Evolutionary conservation across 92 coral and sea anemone genomes (phyloP).

Genomic region (Umimayanthus kanabou): DNA sequence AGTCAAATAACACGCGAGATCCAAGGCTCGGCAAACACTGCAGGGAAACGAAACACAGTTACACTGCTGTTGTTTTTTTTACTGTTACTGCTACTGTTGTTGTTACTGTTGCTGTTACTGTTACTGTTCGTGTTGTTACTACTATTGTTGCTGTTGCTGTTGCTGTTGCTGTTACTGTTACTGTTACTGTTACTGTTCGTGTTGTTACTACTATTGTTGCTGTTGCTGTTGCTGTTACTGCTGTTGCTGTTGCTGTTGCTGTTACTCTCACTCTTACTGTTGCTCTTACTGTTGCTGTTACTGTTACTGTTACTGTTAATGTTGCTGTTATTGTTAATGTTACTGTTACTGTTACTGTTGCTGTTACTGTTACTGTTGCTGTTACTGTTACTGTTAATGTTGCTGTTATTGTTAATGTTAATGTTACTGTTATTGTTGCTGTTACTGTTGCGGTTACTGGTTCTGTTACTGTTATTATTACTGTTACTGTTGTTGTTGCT

Average conservation of each 20-base stretch:
- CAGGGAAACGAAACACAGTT: not conserved
- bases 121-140: not conserved
- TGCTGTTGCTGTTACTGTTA: not conserved
- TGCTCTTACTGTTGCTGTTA: not conserved
- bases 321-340: not conserved
- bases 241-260: not conserved
- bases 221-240: not conserved
- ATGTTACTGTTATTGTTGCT: too few relatives aligned
- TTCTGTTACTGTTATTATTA: not conserved
- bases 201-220: not conserved
- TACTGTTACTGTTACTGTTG: not conserved
- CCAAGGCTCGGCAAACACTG: conserved; percentile 61
- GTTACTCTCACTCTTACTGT: not conserved
- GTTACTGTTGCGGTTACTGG: not conserved
- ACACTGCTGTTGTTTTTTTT: not conserved
- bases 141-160: not conserved
- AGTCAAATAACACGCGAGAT: conserved; percentile 65
- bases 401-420: too few relatives aligned
- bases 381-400: not conserved
- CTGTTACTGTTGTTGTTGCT: not conserved
- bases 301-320: not conserved
- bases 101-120: not conserved
- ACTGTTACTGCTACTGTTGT: not conserved
- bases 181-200: not conserved
- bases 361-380: not conserved